Percentiles rank a stretch among this genome's conserved stretches.
Evolutionary conservation across 2,888 invertebrate species (phyloP).

Genomic region (Heteropelma amictum): DNA sequence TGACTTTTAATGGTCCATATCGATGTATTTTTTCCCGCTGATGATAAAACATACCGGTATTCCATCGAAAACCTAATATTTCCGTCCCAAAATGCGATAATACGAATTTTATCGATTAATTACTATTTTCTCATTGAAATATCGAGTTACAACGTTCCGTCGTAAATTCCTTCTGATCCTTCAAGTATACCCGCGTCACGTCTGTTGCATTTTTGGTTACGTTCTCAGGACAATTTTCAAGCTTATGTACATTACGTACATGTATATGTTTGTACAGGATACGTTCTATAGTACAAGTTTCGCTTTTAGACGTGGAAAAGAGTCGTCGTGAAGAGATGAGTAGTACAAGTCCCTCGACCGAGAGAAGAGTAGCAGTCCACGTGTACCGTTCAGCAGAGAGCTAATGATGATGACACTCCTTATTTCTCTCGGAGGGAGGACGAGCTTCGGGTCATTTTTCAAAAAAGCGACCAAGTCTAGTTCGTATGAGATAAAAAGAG

Average conservation of each 20-base stretch:
- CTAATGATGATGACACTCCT: slow-evolving; percentile 78
- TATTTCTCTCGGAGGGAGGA: slow-evolving; percentile 73
- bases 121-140: no score
- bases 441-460: slow-evolving; percentile 76
- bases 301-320: slow-evolving; percentile 25
- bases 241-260: background rate
- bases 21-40: no score
- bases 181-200: no score
- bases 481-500: slow-evolving; percentile 38
- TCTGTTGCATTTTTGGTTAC: no score
- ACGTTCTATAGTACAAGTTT: slow-evolving; percentile 20
- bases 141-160: no score
- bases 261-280: background rate
- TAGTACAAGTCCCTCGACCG: background rate
- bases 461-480: slow-evolving; percentile 65
- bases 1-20: no score
- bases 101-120: no score
- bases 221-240: background rate
- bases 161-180: no score
- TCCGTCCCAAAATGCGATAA: no score
- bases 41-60: no score
- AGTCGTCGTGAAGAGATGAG: slow-evolving; percentile 25
- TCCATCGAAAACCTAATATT: no score
- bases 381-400: slow-evolving; percentile 71
- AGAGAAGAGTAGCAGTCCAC: slow-evolving; percentile 49